These are phyloP conservation scores for Arothron firmamentum DNA, from an alignment of 2,113 vertebrate species.

Conservation along the genomic window DNA sequence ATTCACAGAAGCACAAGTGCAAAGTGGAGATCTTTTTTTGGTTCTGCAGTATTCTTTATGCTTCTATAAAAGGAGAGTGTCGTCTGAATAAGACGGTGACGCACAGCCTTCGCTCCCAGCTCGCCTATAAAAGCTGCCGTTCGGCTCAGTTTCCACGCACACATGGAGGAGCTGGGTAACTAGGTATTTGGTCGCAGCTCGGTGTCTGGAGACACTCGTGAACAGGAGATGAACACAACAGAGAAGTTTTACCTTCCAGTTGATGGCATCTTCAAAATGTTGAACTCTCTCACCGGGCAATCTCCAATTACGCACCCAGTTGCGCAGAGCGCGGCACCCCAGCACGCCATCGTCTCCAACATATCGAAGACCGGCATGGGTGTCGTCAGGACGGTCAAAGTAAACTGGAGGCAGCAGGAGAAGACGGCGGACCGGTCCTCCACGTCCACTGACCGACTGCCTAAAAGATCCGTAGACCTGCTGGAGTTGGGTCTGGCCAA, in stretches of 20 bases:
- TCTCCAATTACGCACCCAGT: conserved; percentile 16
- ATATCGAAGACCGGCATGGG: conserved; percentile 52
- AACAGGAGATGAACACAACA: conserved; percentile 65
- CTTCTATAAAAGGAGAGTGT: conserved; percentile 60
- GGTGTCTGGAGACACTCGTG: conserved; percentile 21
- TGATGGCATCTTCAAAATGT: conserved; percentile 63
- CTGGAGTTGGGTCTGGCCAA: conserved; percentile 52
- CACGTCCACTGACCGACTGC: conserved; percentile 48
- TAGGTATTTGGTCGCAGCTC: conserved; percentile 18
- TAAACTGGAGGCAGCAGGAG: conserved; percentile 55
- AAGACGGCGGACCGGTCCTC: conserved; percentile 50
- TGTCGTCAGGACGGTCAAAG: conserved; percentile 58
- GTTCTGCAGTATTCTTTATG: not conserved
- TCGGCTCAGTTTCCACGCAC: conserved; percentile 12
- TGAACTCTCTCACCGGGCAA: conserved; percentile 47
- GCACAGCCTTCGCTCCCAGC: conserved; percentile 31
- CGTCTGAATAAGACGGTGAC: conserved; percentile 46
- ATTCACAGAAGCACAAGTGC: not conserved
- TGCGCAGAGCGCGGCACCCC: conserved; percentile 22
- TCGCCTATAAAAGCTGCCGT: conserved; percentile 42
- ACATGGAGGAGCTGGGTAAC: conserved; percentile 32
- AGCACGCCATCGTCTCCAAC: conserved; percentile 43
- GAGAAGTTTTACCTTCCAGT: conserved; percentile 62
- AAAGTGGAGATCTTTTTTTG: not conserved
- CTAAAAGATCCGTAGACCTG: conserved; percentile 42